Conservation (phyloP, 2,113 vertebrate genomes). For the Orycteropus afer region DNA sequence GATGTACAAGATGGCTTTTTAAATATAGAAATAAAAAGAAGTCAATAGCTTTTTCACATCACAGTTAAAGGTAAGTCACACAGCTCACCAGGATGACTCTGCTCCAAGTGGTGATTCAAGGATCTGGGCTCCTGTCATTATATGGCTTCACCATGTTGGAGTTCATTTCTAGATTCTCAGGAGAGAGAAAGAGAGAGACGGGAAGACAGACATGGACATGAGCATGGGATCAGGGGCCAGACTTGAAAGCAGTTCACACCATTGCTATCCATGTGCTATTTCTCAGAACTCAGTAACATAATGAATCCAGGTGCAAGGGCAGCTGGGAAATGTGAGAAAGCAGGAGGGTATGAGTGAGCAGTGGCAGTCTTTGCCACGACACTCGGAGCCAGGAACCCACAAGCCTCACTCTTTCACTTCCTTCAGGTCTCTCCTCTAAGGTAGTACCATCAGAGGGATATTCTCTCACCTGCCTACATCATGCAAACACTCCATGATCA, state of each 20-base stretch:
- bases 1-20: background rate
- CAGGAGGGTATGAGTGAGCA: background rate
- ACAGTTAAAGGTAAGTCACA: background rate
- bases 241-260: background rate
- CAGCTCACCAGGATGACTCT: background rate
- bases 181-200: background rate
- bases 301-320: background rate
- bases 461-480: accelerated
- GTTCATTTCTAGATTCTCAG: background rate
- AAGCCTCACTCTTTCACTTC: background rate
- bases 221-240: background rate
- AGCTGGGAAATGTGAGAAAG: background rate
- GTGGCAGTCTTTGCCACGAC: background rate
- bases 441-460: background rate
- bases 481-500: background rate
- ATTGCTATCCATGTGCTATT: background rate
- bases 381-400: background rate
- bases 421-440: background rate
- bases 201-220: background rate
- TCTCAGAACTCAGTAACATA: background rate
- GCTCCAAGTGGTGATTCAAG: background rate
- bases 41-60: background rate
- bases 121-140: background rate
- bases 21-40: background rate
- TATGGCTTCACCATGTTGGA: background rate